Evolutionary conservation across 2,888 invertebrate genomes (phyloP).

Genomic region (Pollenia amentaria): DNA sequence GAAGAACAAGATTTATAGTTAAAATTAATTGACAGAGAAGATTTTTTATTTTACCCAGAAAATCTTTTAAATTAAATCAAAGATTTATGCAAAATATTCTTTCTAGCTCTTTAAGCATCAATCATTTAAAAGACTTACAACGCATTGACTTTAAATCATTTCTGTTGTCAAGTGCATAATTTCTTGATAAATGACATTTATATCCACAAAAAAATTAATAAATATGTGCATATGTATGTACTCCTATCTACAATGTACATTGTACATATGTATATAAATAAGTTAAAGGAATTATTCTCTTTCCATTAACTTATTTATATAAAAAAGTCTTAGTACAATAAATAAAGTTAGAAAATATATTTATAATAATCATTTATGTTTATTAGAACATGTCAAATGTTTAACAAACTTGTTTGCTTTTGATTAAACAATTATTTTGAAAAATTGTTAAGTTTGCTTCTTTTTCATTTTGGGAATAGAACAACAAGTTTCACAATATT

Average conservation of each 20-base stretch:
- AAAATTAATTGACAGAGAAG: not conserved
- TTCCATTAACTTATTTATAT: no score
- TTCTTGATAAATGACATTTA: slow-evolving; percentile 14
- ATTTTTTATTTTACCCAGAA: slow-evolving; percentile 24
- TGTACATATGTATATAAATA: no score
- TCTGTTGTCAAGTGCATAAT: slow-evolving; percentile 15
- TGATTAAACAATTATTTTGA: slow-evolving; percentile 25
- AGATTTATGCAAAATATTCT: not conserved
- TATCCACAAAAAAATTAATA: not conserved
- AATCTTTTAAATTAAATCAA: not conserved
- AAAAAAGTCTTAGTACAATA: not conserved
- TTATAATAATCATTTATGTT: slow-evolving; percentile 18
- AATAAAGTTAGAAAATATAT: slow-evolving; percentile 8
- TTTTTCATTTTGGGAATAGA: slow-evolving; percentile 6
- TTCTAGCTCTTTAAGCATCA: not conserved
- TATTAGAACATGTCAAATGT: slow-evolving; percentile 28
- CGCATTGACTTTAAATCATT: slow-evolving; percentile 19
- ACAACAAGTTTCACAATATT: slow-evolving; percentile 34
- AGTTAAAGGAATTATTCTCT: no score
- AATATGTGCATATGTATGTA: no score
- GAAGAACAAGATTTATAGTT: slow-evolving; percentile 24
- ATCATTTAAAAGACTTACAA: slow-evolving; percentile 2
- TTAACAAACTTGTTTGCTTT: slow-evolving; percentile 38
- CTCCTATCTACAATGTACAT: no score
- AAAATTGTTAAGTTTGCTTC: slow-evolving; percentile 1